Percentiles rank a stretch among this genome's conserved stretches.
phyloP scores from a whole-genome alignment of 2,113 vertebrate genomes.

The Neotoma lepida region DNA sequence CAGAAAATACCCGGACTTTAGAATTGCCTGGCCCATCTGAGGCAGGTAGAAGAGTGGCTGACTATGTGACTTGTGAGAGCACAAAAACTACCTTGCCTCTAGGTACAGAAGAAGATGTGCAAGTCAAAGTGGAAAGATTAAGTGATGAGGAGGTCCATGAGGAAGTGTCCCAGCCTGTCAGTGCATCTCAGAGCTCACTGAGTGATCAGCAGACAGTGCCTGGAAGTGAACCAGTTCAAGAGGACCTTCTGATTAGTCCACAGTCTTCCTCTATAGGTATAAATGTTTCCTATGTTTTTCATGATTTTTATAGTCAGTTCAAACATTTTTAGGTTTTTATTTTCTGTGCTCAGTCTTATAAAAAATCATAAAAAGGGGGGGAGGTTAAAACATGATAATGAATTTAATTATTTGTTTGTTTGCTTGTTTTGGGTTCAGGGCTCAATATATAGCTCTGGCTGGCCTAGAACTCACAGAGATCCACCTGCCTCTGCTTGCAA shows the following conservation, averaged over 20 bases:
- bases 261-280: conserved; percentile 99
- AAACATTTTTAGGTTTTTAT: conserved; percentile 35
- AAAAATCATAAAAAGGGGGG: conserved; percentile 13
- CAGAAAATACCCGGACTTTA: conserved; percentile 93
- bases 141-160: conserved; percentile 98
- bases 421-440: background rate
- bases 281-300: conserved; percentile 49
- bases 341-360: background rate
- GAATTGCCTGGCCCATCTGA: conserved; percentile 92
- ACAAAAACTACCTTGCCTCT: conserved; percentile 90
- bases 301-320: conserved; percentile 15
- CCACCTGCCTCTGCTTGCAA: background rate
- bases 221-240: conserved; percentile 96
- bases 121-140: conserved; percentile 96
- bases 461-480: background rate
- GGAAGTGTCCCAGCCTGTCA: conserved; percentile 94
- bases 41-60: conserved; percentile 88
- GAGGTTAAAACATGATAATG: background rate
- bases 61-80: conserved; percentile 96
- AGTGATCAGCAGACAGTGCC: conserved; percentile 99
- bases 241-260: conserved; percentile 98
- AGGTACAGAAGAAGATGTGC: conserved; percentile 93
- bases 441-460: background rate
- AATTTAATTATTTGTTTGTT: background rate
- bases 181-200: conserved; percentile 96